Evolutionary conservation across 1,140 invertebrate genomes (phyloP).

Genomic region (Drosophila teissieri): DNA sequence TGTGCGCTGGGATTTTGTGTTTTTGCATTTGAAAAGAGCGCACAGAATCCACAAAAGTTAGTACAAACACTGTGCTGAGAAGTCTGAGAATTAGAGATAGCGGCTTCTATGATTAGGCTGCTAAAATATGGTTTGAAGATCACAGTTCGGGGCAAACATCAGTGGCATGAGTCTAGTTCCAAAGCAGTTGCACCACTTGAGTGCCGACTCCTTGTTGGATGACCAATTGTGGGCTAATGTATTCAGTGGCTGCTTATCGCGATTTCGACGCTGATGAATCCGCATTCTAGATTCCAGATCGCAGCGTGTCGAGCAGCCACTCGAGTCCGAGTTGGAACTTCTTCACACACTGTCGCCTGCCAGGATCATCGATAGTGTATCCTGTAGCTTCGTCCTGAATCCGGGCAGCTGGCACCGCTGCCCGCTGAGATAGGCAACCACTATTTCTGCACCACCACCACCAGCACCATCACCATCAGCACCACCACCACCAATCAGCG

Average conservation of each 20-base stretch:
- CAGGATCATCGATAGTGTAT: conserved; percentile 58
- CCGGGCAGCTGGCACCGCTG: conserved; percentile 32
- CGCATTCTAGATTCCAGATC: conserved; percentile 11
- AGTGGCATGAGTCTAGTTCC: too few species aligned
- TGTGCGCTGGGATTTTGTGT: too few species aligned
- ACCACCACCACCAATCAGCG: conserved; percentile 54
- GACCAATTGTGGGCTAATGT: conserved; percentile 21
- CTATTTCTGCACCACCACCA: conserved; percentile 34
- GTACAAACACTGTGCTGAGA: too few species aligned
- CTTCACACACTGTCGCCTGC: conserved; percentile 69
- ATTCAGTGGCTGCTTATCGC: conserved; percentile 31
- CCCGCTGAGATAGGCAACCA: conserved; percentile 9
- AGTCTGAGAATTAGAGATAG: not conserved
- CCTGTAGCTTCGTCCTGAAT: not conserved
- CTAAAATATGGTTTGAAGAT: not conserved
- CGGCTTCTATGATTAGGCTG: not conserved
- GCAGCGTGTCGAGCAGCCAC: conserved; percentile 18
- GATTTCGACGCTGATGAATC: not conserved
- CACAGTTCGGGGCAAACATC: too few species aligned
- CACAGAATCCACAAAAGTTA: too few species aligned
- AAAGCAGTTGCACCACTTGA: too few species aligned
- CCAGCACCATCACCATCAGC: conserved; percentile 57
- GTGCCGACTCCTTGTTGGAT: not conserved
- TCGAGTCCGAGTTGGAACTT: conserved; percentile 54
- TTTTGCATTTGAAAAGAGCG: not conserved